These are phyloP conservation scores for Bombyx mandarina DNA, from an alignment of 1,140 invertebrate genomes.

Conservation along the genomic window DNA sequence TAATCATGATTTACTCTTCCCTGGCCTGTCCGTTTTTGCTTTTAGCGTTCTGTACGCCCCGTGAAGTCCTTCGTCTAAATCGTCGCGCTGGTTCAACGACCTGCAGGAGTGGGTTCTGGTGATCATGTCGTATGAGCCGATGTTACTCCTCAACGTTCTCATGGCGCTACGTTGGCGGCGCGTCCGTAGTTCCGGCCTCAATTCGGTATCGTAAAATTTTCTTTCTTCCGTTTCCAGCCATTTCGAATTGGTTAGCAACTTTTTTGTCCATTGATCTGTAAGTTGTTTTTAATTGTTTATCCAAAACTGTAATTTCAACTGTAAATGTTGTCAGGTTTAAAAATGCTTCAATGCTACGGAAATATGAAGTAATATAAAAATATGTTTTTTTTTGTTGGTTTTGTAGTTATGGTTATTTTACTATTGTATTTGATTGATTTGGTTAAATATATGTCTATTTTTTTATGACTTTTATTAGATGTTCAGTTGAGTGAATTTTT, in stretches of 20 bases:
- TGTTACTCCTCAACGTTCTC: slow-evolving; percentile 26
- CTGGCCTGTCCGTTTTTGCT: slow-evolving; percentile 25
- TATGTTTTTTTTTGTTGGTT: background rate
- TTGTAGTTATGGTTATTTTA: too few species aligned
- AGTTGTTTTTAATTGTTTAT: too few species aligned
- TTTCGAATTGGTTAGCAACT: slow-evolving; percentile 48
- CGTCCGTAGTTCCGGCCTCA: slow-evolving; percentile 23
- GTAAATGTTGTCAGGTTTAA: too few species aligned
- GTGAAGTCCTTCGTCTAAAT: slow-evolving; percentile 43
- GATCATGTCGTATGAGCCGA: slow-evolving; percentile 49
- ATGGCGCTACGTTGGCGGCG: slow-evolving; percentile 35
- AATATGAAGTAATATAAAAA: background rate
- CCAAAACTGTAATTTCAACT: too few species aligned
- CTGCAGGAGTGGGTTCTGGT: slow-evolving; percentile 49
- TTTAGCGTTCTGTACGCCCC: slow-evolving; percentile 56
- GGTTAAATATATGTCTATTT: too few species aligned
- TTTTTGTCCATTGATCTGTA: slow-evolving; percentile 62
- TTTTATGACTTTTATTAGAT: too few species aligned
- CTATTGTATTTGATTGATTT: too few species aligned
- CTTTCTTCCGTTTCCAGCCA: slow-evolving; percentile 51
- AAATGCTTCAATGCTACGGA: background rate
- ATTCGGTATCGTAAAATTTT: slow-evolving; percentile 49
- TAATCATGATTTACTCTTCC: background rate
- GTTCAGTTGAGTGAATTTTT: too few species aligned
- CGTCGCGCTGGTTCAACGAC: slow-evolving; percentile 38